A percentile compares a stretch with the other conserved stretches of the same genome.
Conservation (phyloP, 2,888 invertebrate species). For the Tubulanus polymorphus region DNA sequence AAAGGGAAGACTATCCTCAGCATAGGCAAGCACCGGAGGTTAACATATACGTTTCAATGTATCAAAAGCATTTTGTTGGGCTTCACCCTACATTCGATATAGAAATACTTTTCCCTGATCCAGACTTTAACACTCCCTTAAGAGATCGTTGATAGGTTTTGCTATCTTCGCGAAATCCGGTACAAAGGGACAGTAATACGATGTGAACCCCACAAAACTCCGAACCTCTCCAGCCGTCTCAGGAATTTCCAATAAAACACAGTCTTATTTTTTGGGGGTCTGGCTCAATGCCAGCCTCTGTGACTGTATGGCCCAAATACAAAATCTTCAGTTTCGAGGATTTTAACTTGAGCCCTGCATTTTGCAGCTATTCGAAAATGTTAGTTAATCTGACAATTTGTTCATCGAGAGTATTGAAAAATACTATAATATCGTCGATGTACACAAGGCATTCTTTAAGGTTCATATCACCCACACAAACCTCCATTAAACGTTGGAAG, state of each 20-base stretch:
- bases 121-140: neutral
- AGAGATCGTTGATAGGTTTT: neutral
- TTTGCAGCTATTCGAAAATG: neutral
- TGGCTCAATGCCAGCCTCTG: neutral
- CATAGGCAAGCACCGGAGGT: neutral
- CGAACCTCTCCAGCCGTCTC: neutral
- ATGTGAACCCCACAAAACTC: conserved; percentile 5
- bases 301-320: conserved; percentile 6
- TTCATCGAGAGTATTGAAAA: conserved; percentile 2
- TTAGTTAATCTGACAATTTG: conserved; percentile 2
- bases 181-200: conserved; percentile 7
- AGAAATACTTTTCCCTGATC: neutral
- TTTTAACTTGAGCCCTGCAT: conserved; percentile 2
- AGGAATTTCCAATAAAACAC: too few relatives aligned
- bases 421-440: conserved; percentile 8
- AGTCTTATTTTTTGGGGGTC: conserved; percentile 2
- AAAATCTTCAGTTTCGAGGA: conserved; percentile 5
- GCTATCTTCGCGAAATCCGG: conserved; percentile 2
- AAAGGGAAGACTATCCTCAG: neutral
- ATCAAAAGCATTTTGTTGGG: neutral
- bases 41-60: neutral
- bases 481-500: neutral
- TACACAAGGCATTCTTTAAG: neutral
- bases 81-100: neutral
- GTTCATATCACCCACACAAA: neutral